phyloP scores from a whole-genome alignment of 2,113 vertebrate genomes.

The Pygoscelis adeliae region DNA sequence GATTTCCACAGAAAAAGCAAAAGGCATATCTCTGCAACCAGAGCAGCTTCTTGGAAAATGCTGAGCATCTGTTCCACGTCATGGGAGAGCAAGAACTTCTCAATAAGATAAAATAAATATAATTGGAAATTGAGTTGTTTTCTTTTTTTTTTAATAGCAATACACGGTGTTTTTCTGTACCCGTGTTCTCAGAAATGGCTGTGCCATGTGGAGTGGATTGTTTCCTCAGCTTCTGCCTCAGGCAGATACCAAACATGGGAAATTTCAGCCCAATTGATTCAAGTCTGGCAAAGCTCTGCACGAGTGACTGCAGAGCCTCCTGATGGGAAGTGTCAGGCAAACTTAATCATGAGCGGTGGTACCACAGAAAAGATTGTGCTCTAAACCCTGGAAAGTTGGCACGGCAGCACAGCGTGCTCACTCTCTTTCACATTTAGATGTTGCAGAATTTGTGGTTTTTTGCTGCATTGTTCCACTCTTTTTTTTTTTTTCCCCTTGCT shows the following conservation, averaged over 20 bases:
- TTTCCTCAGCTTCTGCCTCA: constrained; percentile 14
- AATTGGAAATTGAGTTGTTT: not conserved
- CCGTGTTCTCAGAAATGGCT: not conserved
- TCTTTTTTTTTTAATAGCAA: not conserved
- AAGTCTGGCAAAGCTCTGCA: not conserved
- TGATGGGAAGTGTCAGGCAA: constrained; percentile 16
- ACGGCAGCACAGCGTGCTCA: accelerated
- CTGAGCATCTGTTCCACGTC: not conserved
- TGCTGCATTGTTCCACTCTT: not conserved
- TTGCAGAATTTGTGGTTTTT: not conserved
- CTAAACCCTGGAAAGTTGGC: constrained; percentile 8
- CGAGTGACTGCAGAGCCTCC: not conserved
- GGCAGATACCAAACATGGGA: constrained; percentile 45
- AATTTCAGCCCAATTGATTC: constrained; percentile 25
- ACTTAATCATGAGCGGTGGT: not conserved
- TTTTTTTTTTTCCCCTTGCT: too few relatives aligned
- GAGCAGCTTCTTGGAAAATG: not conserved
- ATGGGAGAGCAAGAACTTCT: not conserved
- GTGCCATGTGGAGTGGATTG: not conserved
- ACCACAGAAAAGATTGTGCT: not conserved
- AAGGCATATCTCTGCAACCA: not conserved
- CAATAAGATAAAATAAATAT: not conserved
- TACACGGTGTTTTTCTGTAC: not conserved
- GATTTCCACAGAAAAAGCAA: not conserved
- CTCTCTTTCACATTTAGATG: not conserved